Evolutionary conservation across 2,888 invertebrate species (phyloP).

Genomic region (Bombyx huttoni): DNA sequence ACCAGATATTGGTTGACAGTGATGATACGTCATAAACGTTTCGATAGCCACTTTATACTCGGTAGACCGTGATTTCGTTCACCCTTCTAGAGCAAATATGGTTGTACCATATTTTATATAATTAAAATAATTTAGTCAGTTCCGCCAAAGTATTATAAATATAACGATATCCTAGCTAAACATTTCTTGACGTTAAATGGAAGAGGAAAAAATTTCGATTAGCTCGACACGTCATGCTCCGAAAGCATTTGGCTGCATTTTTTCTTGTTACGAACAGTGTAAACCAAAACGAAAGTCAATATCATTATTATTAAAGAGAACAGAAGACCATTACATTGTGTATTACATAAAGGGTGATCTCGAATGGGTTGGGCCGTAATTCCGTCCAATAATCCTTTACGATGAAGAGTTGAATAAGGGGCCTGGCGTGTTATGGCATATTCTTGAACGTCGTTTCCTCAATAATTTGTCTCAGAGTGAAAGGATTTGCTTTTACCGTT

Average conservation of each 20-base stretch:
- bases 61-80: no score
- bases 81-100: no score
- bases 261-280: background rate
- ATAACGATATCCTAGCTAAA: background rate
- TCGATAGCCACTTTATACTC: no score
- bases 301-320: background rate
- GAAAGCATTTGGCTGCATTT: background rate
- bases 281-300: background rate
- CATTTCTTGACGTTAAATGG: background rate
- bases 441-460: constrained; percentile 36
- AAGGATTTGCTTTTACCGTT: constrained; percentile 14
- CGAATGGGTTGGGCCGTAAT: constrained; percentile 1
- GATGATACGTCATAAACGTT: no score
- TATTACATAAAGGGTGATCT: background rate
- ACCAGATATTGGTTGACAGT: no score
- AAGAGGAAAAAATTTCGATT: background rate
- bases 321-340: background rate
- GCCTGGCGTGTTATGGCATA: constrained; percentile 37
- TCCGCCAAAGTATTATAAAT: background rate
- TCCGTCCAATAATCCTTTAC: constrained; percentile 18
- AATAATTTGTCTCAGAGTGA: constrained; percentile 36
- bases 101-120: no score
- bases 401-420: constrained; percentile 40
- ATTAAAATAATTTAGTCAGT: background rate
- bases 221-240: background rate